phyloP scores from a whole-genome alignment of 2,797 vertebrate species.

The Sebastes vulpes region DNA sequence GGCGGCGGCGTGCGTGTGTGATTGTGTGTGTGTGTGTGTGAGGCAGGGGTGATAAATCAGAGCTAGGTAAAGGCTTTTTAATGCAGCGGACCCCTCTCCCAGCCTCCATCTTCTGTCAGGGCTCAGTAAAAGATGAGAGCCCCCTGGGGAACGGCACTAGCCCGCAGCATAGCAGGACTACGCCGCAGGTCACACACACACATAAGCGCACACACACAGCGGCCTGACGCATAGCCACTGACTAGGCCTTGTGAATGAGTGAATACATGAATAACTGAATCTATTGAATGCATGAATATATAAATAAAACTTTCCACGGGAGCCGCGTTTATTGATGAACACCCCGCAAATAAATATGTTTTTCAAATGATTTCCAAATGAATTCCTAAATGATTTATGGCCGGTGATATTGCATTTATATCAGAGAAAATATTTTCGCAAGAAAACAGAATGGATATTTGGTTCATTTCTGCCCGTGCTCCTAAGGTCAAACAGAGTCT shows the following conservation, averaged over 20 bases:
- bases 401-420: slow-evolving; percentile 83
- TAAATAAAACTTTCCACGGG: slow-evolving; percentile 80
- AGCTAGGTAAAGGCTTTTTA: slow-evolving; percentile 90
- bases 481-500: slow-evolving; percentile 77
- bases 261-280: slow-evolving; percentile 89
- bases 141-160: slow-evolving; percentile 85
- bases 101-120: slow-evolving; percentile 90
- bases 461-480: slow-evolving; percentile 75
- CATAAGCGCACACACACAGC: slow-evolving; percentile 38
- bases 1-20: slow-evolving; percentile 54
- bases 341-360: slow-evolving; percentile 79
- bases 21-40: slow-evolving; percentile 46
- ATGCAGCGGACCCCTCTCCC: slow-evolving; percentile 87
- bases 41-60: slow-evolving; percentile 89
- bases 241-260: slow-evolving; percentile 86
- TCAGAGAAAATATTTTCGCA: slow-evolving; percentile 76
- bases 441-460: slow-evolving; percentile 78
- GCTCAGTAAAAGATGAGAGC: slow-evolving; percentile 90
- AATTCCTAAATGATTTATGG: slow-evolving; percentile 85
- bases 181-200: slow-evolving; percentile 75
- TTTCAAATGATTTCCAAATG: slow-evolving; percentile 83
- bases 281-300: slow-evolving; percentile 85
- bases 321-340: slow-evolving; percentile 82
- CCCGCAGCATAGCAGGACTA: slow-evolving; percentile 82
- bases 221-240: slow-evolving; percentile 65